phyloP scores from a whole-genome alignment of 30 jellyfish, hydroid and myxozoan species.

The Hydra vulgaris region DNA sequence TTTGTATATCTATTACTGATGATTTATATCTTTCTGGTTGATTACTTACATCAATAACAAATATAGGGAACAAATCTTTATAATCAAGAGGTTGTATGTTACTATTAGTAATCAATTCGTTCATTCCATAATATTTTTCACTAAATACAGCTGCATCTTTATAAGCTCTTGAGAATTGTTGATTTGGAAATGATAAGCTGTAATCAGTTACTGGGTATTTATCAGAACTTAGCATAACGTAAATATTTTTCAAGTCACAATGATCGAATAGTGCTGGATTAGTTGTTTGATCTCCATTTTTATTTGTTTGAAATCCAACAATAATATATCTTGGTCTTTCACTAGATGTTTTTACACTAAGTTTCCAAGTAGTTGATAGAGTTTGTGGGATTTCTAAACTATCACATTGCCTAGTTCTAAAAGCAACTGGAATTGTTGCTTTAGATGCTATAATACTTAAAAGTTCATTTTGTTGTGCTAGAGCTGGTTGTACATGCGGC shows the following conservation, averaged over 20 bases:
- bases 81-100: background rate
- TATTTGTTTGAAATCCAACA: background rate
- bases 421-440: background rate
- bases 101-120: background rate
- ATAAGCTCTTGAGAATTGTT: background rate
- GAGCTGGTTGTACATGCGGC: background rate
- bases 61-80: background rate
- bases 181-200: background rate
- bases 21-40: background rate
- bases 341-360: background rate
- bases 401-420: background rate
- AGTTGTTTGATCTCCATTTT: background rate
- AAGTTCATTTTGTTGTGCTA: background rate
- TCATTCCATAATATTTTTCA: background rate
- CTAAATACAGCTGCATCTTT: background rate
- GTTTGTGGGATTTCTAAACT: background rate
- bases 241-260: background rate
- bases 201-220: background rate
- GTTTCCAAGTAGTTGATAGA: background rate
- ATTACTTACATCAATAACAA: background rate
- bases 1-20: background rate
- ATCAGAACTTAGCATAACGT: background rate
- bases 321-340: constrained; percentile 1
- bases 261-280: background rate
- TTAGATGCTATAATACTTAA: background rate